Conservation (phyloP, 2,113 vertebrate species). For the Aptenodytes forsteri region DNA sequence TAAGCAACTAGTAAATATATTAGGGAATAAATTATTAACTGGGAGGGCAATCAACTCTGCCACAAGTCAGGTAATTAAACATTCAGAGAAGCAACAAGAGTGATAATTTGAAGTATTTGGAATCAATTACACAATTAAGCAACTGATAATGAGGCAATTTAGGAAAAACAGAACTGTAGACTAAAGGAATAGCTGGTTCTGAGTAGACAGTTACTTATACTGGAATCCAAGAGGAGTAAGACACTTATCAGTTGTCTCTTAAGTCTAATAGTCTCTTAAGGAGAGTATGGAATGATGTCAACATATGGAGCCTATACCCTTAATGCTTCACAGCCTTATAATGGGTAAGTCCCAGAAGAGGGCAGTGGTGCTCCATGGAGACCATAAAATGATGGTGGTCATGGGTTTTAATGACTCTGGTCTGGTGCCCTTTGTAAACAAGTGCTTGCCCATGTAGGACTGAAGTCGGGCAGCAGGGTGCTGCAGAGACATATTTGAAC, state of each 20-base stretch:
- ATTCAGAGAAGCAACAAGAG: background rate
- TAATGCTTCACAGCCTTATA: too few species aligned
- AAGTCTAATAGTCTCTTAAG: background rate
- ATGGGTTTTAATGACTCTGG: background rate
- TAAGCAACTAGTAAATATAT: background rate
- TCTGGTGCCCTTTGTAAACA: background rate
- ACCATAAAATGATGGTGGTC: background rate
- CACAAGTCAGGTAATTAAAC: background rate
- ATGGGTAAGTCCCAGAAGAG: constrained; percentile 26
- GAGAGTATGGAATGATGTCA: background rate
- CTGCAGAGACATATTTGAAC: background rate
- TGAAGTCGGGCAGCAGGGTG: fast-evolving
- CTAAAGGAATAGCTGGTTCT: background rate
- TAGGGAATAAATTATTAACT: background rate
- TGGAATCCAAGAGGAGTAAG: background rate
- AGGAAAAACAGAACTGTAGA: background rate
- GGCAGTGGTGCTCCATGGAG: constrained; percentile 18
- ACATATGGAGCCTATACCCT: background rate
- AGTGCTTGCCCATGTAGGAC: background rate
- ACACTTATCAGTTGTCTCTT: background rate
- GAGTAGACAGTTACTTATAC: background rate
- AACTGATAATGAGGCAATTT: background rate
- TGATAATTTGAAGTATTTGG: background rate
- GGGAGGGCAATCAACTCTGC: background rate
- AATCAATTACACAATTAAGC: background rate